Evolutionary conservation across 2,888 invertebrate species (phyloP), one percentile per base, ranked within the genome.

Genomic region (Caenorhabditis sp.): DNA sequence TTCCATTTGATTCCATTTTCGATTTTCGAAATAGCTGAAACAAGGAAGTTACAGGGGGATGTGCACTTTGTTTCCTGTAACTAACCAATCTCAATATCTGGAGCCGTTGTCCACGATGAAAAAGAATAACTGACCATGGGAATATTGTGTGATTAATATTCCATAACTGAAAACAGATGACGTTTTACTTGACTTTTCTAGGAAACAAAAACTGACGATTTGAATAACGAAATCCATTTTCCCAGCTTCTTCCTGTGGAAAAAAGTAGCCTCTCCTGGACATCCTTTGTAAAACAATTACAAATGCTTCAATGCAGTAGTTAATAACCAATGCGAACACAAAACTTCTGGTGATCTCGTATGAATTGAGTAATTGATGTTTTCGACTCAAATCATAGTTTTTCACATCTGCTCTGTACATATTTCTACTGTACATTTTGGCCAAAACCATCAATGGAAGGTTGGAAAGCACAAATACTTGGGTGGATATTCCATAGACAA

Each of bases 281-380:
- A 69, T 69, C 6, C n/a, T 12, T 16, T 16, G 31, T 14, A 69
- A n/a, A 24, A 35, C 1, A 16, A 69, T 10, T 1, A n/a, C 69
- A 26, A 69, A 38, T 8, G 22, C 51, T n/a, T 69, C 54, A 41
- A 69, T 51, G 0, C 22, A 19, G 16, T 51, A 56, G 16, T 69
- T 56, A 22, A 56, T 41, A 22, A 69, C n/a, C 19, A 69, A 51
- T 38, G 63, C 73, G 8, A 49, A 24, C 14, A 73, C 22, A 22
- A 73, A 51, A 26, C 73, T 59, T 38, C 61, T 73, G 16, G 73
- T 73, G 12, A 63, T 61, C 51, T 73, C 73, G 26, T 73, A 73
- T 12, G 61, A 61, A n/a, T 73, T 73, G 51, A 51, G 63, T 0
- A 73, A 41, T 51, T 73, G 61, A 51, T 73, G 59, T 38, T 73